A percentile compares a stretch with the other conserved stretches of the same genome.
Conservation (phyloP, 2,797 vertebrate species). For the Melanotaenia pygmaea region DNA sequence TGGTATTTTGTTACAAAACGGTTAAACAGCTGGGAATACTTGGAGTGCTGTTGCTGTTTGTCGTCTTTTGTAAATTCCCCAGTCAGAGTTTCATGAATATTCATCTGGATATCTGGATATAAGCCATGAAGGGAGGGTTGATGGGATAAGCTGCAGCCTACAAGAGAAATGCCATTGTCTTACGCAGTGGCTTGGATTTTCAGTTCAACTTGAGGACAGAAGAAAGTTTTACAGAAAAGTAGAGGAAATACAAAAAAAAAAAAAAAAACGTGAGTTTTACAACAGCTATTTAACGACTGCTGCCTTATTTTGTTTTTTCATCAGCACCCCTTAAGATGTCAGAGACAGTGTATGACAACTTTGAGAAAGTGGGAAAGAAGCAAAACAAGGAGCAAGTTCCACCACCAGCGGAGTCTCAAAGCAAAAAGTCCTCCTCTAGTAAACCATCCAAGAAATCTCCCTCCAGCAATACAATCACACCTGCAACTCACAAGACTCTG, state of each 20-base stretch:
- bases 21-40: not conserved
- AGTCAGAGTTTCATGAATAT: conserved; percentile 32
- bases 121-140: conserved; percentile 49
- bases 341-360: conserved; percentile 86
- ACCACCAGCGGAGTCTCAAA: conserved; percentile 79
- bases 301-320: not conserved
- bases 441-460: conserved; percentile 81
- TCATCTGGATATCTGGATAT: conserved; percentile 39
- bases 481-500: conserved; percentile 79
- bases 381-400: conserved; percentile 97
- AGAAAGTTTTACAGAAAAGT: not conserved
- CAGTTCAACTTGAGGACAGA: not conserved
- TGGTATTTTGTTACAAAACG: not conserved
- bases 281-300: not conserved
- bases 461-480: conserved; percentile 42
- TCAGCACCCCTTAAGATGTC: conserved; percentile 85
- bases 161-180: not conserved
- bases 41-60: conserved; percentile 30
- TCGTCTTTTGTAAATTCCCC: conserved; percentile 24
- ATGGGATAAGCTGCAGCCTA: conserved; percentile 6
- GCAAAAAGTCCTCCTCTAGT: conserved; percentile 72
- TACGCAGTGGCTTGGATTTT: conserved; percentile 32
- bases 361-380: conserved; percentile 88
- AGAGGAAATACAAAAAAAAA: not conserved
- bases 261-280: not conserved